Evolutionary conservation across 2,797 vertebrate species (phyloP).

Genomic region (Nyctibius grandis): DNA sequence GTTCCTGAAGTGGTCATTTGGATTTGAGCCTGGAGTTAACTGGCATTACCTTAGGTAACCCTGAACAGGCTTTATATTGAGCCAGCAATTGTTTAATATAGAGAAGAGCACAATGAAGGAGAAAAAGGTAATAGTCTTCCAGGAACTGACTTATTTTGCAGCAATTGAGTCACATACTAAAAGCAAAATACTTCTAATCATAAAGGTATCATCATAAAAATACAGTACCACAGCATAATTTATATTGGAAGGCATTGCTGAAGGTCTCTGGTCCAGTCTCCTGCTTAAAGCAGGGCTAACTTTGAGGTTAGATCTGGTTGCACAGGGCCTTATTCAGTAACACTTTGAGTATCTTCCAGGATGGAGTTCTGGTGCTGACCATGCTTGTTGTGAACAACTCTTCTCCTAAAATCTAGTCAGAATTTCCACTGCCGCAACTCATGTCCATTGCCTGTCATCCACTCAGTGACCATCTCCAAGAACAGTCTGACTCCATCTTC

Average conservation of each 20-base stretch:
- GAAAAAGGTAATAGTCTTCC: neutral
- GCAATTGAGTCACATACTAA: neutral
- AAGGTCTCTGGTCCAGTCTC: neutral
- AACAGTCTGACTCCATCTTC: neutral
- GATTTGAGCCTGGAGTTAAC: slow-evolving; percentile 13
- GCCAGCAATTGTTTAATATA: neutral
- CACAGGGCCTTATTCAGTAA: neutral
- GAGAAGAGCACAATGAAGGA: neutral
- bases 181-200: neutral
- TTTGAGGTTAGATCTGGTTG: neutral
- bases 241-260: neutral
- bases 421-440: neutral
- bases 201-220: neutral
- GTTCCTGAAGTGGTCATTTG: slow-evolving; percentile 33
- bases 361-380: neutral
- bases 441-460: rapidly evolving
- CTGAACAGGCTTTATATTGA: neutral
- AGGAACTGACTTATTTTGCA: neutral
- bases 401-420: neutral
- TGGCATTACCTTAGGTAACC: neutral
- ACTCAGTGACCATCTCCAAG: neutral
- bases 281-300: neutral
- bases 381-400: rapidly evolving
- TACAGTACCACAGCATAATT: neutral
- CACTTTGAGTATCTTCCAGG: neutral